phyloP scores from a whole-genome alignment of 1,140 invertebrate species.

The Drosophila lini region DNA sequence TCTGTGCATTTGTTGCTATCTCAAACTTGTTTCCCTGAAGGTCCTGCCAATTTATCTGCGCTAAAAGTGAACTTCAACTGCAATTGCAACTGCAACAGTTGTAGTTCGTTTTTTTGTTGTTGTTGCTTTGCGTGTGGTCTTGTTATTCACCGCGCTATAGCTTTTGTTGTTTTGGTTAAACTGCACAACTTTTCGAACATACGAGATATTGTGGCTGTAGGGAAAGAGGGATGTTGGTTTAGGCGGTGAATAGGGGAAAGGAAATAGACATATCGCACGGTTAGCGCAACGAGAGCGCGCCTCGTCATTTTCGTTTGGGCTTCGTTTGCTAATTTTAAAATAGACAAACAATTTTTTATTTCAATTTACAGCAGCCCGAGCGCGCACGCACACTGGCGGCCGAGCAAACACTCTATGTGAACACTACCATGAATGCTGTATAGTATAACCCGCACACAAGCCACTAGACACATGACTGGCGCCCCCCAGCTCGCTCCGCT shows the following conservation, averaged over 20 bases:
- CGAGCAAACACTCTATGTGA: conserved; percentile 33
- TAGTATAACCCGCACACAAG: conserved; percentile 25
- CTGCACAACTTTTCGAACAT: conserved; percentile 56
- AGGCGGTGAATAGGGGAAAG: not conserved
- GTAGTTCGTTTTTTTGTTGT: conserved; percentile 3
- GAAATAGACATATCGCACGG: conserved; percentile 30
- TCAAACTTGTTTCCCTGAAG: conserved; percentile 6
- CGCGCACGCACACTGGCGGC: conserved; percentile 10
- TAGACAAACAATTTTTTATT: conserved; percentile 81
- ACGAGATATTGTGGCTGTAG: not conserved
- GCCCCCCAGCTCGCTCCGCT: not conserved
- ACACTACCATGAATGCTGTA: conserved; percentile 1
- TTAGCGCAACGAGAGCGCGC: conserved; percentile 38
- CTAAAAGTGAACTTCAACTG: conserved; percentile 22
- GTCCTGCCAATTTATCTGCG: conserved; percentile 26
- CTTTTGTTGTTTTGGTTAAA: conserved; percentile 47
- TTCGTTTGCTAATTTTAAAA: conserved; percentile 79
- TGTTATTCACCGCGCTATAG: conserved; percentile 7
- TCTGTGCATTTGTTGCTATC: not conserved
- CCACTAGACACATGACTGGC: conserved; percentile 58
- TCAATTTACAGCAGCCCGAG: conserved; percentile 69
- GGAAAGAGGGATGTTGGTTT: conserved; percentile 2
- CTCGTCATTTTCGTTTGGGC: conserved; percentile 72
- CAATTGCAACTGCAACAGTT: conserved; percentile 21
- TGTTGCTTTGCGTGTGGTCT: conserved; percentile 19